A percentile compares a stretch with the other conserved stretches of the same genome.
These are phyloP conservation scores for Eclectus roratus DNA, from an alignment of 2,113 vertebrate species.

Conservation along the genomic window DNA sequence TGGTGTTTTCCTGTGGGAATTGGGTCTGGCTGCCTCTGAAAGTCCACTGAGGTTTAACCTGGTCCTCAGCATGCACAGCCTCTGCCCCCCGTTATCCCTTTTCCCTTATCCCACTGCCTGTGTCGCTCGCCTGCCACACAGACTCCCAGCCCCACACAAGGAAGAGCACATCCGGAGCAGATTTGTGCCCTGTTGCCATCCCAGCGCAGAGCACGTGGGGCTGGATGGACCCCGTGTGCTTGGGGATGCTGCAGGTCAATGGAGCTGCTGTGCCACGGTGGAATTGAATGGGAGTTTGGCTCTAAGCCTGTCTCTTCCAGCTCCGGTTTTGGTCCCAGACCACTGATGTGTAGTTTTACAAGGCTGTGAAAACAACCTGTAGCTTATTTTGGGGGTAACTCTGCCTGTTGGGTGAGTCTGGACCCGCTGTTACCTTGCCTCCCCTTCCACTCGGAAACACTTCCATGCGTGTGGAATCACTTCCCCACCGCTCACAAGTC, in stretches of 20 bases:
- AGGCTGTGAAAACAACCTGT: not conserved
- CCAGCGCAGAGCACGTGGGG: not conserved
- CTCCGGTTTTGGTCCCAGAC: not conserved
- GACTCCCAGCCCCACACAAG: not conserved
- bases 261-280: not conserved
- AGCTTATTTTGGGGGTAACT: not conserved
- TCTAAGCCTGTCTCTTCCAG: accelerated
- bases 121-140: accelerated
- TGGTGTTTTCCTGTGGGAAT: not conserved
- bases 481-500: accelerated
- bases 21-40: not conserved
- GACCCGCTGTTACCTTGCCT: not conserved
- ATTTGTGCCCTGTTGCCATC: accelerated
- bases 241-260: accelerated
- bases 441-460: not conserved
- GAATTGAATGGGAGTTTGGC: not conserved
- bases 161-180: not conserved
- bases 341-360: not conserved
- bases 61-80: not conserved
- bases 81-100: not conserved
- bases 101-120: not conserved
- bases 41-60: not conserved
- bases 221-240: accelerated
- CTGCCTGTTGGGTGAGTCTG: not conserved
- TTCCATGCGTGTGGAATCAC: not conserved